These are phyloP conservation scores for Osmoderma eremita DNA, from an alignment of 2,888 invertebrate genomes.

Conservation along the genomic window DNA sequence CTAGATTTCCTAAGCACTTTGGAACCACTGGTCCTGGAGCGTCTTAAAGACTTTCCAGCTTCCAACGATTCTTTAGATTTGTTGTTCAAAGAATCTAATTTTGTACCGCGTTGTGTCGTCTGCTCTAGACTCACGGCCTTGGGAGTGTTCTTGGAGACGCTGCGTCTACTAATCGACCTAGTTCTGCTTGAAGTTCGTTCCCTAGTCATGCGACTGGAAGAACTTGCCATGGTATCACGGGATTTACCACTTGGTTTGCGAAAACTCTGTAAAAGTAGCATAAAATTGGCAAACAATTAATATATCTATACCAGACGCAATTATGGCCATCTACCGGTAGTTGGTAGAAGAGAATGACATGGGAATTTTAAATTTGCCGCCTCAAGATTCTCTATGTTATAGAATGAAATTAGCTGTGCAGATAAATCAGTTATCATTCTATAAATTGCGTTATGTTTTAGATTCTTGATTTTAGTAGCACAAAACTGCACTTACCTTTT, in stretches of 20 bases:
- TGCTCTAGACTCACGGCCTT: not conserved
- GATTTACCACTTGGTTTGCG: not conserved
- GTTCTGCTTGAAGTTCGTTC: not conserved
- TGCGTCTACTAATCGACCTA: not conserved
- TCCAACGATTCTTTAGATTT: constrained; percentile 30
- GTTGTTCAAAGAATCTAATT: constrained; percentile 15
- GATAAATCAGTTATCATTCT: not conserved
- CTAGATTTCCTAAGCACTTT: constrained; percentile 39
- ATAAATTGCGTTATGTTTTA: not conserved
- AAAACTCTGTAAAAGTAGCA: not conserved
- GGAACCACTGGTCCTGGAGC: constrained; percentile 37
- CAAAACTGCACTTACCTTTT: not conserved
- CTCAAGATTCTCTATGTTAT: too few species aligned
- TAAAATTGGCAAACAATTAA: not conserved
- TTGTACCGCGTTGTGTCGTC: not conserved
- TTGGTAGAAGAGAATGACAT: too few species aligned
- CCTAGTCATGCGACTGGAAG: constrained; percentile 1
- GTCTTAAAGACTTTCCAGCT: constrained; percentile 27
- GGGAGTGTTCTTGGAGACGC: not conserved
- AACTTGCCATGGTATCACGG: not conserved
- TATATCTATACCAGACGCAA: not conserved
- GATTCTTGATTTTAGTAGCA: not conserved
- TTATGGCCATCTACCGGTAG: too few species aligned
- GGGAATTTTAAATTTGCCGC: too few species aligned
- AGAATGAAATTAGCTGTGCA: not conserved